Base-by-base conservation (phyloP, 2,888 invertebrate genomes). In the Raillietiella orientalis region DNA sequence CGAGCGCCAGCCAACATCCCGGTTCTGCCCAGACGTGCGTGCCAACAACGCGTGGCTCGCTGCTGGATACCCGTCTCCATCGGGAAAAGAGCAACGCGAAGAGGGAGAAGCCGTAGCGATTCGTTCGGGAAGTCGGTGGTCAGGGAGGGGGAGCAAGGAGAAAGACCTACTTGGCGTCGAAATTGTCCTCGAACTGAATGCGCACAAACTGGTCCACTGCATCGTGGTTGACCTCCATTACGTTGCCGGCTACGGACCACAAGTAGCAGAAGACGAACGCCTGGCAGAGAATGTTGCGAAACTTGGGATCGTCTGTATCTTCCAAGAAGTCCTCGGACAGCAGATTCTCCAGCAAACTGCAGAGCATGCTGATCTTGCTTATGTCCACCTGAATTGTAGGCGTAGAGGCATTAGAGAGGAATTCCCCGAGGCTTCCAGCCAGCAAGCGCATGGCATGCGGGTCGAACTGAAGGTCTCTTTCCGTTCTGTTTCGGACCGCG, bases 241-340 rank as follows among this genome's bases (percentile, higher is more conserved):
- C 55, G 42, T 79, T 79, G 1, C 77, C 77, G n/a, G 74, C 75
- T 12, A 79, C 46, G 2, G 66, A 56, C 82, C 82, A 84, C 2
- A 75, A 45, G 37, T 67, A 70, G 24, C 66, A 57, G 49, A 75
- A 75, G 16, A 71, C 50, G 40, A 77, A 82, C 14, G 65, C 58
- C 38, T 74, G 69, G 3, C 59, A 59, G 1, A 79, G 41, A 33
- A 71, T 59, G 4, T 50, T 48, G 36, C 60, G 57, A 1, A 66
- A 46, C 30, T 50, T 47, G 14, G 40, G 33, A 5, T 41, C 40
- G 29, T 56, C 56, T 29, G 56, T 53, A 5, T 55, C 52, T 32
- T 62, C 62, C 30, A 66, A 66, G 4, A 59, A 47, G 1, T 57
- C 53, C 1, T 59, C 58, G 14, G 53, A 47, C 4, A 77, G 42